phyloP scores from a whole-genome alignment of 2,888 invertebrate species.

The Pseudococcus viburni region DNA sequence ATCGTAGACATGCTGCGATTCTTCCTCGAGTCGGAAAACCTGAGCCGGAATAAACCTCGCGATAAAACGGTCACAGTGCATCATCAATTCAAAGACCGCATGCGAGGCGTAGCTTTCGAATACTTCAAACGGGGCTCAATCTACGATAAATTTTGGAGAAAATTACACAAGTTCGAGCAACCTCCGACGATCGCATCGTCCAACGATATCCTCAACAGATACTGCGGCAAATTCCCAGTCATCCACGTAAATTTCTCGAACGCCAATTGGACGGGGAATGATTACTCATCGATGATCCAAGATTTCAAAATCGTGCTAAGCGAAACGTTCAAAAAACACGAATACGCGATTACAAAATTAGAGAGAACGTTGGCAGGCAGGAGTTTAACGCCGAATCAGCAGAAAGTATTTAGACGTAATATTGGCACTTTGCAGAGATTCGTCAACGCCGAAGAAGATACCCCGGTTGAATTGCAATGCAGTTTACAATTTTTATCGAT shows the following conservation, averaged over 20 bases:
- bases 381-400: slow-evolving; percentile 2
- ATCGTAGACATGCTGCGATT: slow-evolving; percentile 18
- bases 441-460: not conserved
- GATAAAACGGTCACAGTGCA: not conserved
- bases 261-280: slow-evolving; percentile 16
- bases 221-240: slow-evolving; percentile 9
- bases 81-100: not conserved
- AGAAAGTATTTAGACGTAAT: slow-evolving; percentile 21
- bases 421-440: not conserved
- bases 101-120: not conserved
- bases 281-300: not conserved
- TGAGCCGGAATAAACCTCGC: not conserved
- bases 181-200: not conserved
- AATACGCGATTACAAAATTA: not conserved
- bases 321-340: slow-evolving; percentile 6
- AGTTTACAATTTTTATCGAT: not conserved
- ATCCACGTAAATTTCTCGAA: not conserved
- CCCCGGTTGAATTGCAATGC: slow-evolving; percentile 6
- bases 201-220: not conserved
- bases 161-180: not conserved
- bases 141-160: not conserved
- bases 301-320: not conserved
- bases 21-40: not conserved
- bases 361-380: not conserved
- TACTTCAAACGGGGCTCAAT: slow-evolving; percentile 8